These are phyloP conservation scores for Armadillidium nasatum DNA, from an alignment of 1,140 invertebrate genomes.

Conservation along the genomic window DNA sequence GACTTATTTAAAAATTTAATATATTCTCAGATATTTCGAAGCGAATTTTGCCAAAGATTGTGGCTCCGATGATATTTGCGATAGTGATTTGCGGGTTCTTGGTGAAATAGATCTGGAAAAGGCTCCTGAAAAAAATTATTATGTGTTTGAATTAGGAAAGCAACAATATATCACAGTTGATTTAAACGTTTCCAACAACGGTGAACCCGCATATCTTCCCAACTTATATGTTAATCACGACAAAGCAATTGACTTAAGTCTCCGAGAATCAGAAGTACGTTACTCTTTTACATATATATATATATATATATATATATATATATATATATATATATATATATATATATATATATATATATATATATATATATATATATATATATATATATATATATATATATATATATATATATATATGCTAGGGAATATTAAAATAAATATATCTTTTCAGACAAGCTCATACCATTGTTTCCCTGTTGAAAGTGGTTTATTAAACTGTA, in stretches of 20 bases:
- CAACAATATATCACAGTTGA: slow-evolving; percentile 70
- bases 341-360: too few species aligned
- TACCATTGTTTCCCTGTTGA: slow-evolving; percentile 47
- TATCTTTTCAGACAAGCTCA: slow-evolving; percentile 25
- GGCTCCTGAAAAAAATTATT: not conserved
- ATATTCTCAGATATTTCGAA: slow-evolving; percentile 61
- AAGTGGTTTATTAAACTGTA: slow-evolving; percentile 54
- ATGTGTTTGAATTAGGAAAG: slow-evolving; percentile 63
- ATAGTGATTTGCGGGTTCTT: slow-evolving; percentile 72
- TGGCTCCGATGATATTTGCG: slow-evolving; percentile 80
- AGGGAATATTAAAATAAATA: not conserved
- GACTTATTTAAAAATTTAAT: not conserved
- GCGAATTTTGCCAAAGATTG: slow-evolving; percentile 90
- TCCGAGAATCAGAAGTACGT: slow-evolving; percentile 47
- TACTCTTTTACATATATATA: too few species aligned
- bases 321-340: too few species aligned
- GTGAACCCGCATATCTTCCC: slow-evolving; percentile 87
- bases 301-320: too few species aligned
- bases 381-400: too few species aligned
- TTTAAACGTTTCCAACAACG: slow-evolving; percentile 67
- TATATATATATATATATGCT: too few species aligned
- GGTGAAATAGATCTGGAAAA: slow-evolving; percentile 48
- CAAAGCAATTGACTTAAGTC: slow-evolving; percentile 71
- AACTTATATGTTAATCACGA: slow-evolving; percentile 75
- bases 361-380: too few species aligned